phyloP scores from a whole-genome alignment of 2,113 vertebrate species.

The Nematolebias whitei region DNA sequence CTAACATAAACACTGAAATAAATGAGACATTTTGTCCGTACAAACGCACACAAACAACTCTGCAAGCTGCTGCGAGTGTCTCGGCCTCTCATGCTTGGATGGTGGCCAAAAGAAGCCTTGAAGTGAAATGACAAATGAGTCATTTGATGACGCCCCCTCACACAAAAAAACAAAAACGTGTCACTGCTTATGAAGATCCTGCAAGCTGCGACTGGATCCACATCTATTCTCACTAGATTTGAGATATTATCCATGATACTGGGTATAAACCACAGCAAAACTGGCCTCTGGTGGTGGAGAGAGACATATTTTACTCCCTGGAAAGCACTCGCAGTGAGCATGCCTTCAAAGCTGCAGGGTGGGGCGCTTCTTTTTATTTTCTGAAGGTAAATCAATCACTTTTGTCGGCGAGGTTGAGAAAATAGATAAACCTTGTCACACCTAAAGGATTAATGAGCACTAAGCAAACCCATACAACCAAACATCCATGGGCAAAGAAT shows the following conservation, averaged over 20 bases:
- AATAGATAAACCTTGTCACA: slow-evolving; percentile 42
- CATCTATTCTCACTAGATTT: slow-evolving; percentile 42
- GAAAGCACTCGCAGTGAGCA: background rate
- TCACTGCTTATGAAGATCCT: slow-evolving; percentile 71
- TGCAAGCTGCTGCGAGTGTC: slow-evolving; percentile 35
- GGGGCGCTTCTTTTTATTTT: slow-evolving; percentile 18
- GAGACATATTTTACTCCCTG: background rate
- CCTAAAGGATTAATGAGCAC: slow-evolving; percentile 48
- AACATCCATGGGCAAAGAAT: slow-evolving; percentile 56
- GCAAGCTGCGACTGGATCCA: slow-evolving; percentile 47
- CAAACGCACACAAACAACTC: slow-evolving; percentile 42
- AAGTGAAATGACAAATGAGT: slow-evolving; percentile 78
- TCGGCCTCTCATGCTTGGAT: slow-evolving; percentile 61
- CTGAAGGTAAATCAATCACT: slow-evolving; percentile 33
- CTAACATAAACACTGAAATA: background rate
- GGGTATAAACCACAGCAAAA: slow-evolving; percentile 4
- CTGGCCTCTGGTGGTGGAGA: slow-evolving; percentile 5
- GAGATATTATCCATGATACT: slow-evolving; percentile 24
- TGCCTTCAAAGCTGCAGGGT: slow-evolving; percentile 4
- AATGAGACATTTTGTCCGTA: slow-evolving; percentile 7
- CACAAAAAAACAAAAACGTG: slow-evolving; percentile 51
- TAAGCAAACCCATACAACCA: slow-evolving; percentile 52
- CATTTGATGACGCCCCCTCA: slow-evolving; percentile 69
- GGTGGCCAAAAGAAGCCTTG: slow-evolving; percentile 67
- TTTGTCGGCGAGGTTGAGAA: slow-evolving; percentile 45